Evolutionary conservation across 2,888 invertebrate genomes (phyloP).

Genomic region (Monochamus alternatus): DNA sequence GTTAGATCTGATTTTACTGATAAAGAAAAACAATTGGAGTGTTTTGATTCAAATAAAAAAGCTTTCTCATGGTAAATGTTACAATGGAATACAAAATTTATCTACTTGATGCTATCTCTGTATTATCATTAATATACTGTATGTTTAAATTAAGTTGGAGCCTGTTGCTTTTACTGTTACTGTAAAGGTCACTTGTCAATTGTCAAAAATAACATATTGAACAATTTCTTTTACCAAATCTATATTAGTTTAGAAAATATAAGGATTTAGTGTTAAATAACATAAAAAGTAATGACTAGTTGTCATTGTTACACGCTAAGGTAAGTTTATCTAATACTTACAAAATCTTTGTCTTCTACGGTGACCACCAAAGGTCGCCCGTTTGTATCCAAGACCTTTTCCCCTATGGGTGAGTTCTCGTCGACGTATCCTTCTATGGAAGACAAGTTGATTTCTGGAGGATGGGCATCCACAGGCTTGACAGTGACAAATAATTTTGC

Average conservation of each 20-base stretch:
- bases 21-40: neutral
- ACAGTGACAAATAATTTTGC: conserved; percentile 88
- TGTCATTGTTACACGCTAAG: too few species aligned
- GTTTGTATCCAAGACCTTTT: conserved; percentile 80
- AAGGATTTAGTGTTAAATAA: too few species aligned
- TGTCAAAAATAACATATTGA: too few species aligned
- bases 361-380: conserved; percentile 81
- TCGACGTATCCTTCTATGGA: conserved; percentile 85
- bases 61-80: too few species aligned
- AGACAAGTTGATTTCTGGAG: conserved; percentile 83
- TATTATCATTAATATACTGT: neutral
- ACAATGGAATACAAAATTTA: too few species aligned
- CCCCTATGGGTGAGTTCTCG: conserved; percentile 90
- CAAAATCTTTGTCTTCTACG: conserved; percentile 90
- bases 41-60: too few species aligned
- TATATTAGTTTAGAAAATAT: too few species aligned
- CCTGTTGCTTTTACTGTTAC: too few species aligned
- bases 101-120: too few species aligned
- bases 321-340: conserved; percentile 69
- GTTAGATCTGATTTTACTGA: neutral
- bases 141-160: neutral
- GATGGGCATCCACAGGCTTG: conserved; percentile 89
- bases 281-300: too few species aligned
- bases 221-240: too few species aligned
- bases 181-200: too few species aligned